Evolutionary conservation across 2,797 vertebrate genomes (phyloP).

Genomic region (Bradypodion ventrale): DNA sequence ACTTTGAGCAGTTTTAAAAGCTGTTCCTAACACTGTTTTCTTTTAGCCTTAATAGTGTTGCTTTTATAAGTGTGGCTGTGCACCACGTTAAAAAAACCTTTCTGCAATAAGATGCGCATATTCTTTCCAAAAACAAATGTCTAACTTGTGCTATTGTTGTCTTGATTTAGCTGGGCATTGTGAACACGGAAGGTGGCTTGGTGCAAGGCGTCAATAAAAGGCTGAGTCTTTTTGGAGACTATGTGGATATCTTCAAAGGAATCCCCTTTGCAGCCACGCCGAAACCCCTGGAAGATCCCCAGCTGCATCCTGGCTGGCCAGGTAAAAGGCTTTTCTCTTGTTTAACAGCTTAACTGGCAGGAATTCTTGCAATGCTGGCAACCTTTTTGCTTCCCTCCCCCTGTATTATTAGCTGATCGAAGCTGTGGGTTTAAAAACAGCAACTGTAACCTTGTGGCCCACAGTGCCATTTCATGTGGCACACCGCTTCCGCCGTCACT

Average conservation of each 20-base stretch:
- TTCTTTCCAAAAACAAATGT: not conserved
- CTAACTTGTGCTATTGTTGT: not conserved
- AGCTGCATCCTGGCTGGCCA: constrained; percentile 88
- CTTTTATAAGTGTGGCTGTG: not conserved
- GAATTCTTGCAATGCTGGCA: too few species aligned
- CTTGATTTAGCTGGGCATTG: constrained; percentile 82
- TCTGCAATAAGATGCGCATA: too few species aligned
- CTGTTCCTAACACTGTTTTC: not conserved
- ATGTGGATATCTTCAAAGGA: constrained; percentile 88
- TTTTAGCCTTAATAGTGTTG: accelerated
- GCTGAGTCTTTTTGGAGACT: constrained; percentile 71
- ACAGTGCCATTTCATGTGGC: too few species aligned
- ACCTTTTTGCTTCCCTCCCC: not conserved
- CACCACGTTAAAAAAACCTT: not conserved
- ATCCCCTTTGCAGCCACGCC: constrained; percentile 88
- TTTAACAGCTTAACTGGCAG: too few species aligned
- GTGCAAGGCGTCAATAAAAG: constrained; percentile 84
- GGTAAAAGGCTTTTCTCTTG: constrained; percentile 71
- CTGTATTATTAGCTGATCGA: not conserved
- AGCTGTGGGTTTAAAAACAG: not conserved
- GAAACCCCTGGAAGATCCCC: constrained; percentile 83
- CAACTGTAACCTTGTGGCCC: not conserved
- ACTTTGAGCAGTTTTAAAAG: not conserved
- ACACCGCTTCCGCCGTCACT: too few species aligned
- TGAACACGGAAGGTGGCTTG: constrained; percentile 88